Conservation (phyloP, 2,888 invertebrate genomes). For the Philhelius pedissequus region DNA sequence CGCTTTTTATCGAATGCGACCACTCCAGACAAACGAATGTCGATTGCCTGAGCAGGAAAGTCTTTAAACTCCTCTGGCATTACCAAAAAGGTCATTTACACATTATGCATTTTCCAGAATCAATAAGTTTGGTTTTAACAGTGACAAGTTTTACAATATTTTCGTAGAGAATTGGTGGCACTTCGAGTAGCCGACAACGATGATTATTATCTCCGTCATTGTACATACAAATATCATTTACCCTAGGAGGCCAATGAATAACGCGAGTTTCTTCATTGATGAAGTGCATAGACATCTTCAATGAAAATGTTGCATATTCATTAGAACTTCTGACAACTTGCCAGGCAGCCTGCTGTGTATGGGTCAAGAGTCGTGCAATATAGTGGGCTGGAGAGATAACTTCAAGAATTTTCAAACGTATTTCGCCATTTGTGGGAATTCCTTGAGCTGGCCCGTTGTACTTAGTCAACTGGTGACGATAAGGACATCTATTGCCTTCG, state of each 20-base stretch:
- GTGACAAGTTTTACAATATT: constrained; percentile 63
- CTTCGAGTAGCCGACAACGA: constrained; percentile 81
- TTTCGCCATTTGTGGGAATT: constrained; percentile 41
- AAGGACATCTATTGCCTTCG: constrained; percentile 80
- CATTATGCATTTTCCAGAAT: constrained; percentile 80
- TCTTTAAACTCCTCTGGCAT: constrained; percentile 80
- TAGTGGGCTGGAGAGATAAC: constrained; percentile 82
- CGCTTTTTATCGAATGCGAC: constrained; percentile 81
- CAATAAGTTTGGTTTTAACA: constrained; percentile 81
- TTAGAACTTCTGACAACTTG: constrained; percentile 69
- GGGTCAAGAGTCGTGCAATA: constrained; percentile 81
- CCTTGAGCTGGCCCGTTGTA: constrained; percentile 77
- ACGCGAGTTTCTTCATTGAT: constrained; percentile 69
- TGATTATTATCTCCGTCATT: constrained; percentile 80
- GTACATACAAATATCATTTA: constrained; percentile 82
- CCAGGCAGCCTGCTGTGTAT: constrained; percentile 70
- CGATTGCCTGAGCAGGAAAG: constrained; percentile 79
- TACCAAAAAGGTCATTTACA: constrained; percentile 76
- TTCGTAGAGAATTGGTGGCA: constrained; percentile 72
- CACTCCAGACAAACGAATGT: constrained; percentile 80
- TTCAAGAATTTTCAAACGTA: constrained; percentile 60
- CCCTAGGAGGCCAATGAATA: constrained; percentile 76
- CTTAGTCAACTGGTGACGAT: constrained; percentile 83
- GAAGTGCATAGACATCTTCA: constrained; percentile 72
- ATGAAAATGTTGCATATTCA: constrained; percentile 70